Evolutionary conservation across 2,113 vertebrate genomes (phyloP), one percentile per base, ranked within the genome.

Genomic region (Cyphomyrus plagiostoma): DNA sequence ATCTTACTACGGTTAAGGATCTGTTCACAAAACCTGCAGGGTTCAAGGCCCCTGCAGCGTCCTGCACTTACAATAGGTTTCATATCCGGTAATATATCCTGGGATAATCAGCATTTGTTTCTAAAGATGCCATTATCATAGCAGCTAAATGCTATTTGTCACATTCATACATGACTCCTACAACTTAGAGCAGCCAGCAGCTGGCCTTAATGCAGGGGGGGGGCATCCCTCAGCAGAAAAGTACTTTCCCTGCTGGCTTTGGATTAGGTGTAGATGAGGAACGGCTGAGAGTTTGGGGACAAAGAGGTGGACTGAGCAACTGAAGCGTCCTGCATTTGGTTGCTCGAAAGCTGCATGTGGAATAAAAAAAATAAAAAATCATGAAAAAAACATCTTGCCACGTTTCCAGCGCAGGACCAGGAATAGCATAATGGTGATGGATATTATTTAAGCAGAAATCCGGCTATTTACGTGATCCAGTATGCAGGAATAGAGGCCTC

Each of bases 401-500:
- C 70, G 8, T 77, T 77, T 77, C 70, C 70, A 39, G 35, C 10
- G 6, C 45, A 50, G 45, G 13, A 23, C n/a, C n/a, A 11, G 39
- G 9, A 21, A 45, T 84, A 84, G n/a, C 9, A 30, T 23, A 46
- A 35, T 17, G 66, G n/a, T 80, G 66, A 89, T 35, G n/a, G 26
- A 42, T 52, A 19, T 35, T 35, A 52, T 11, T 80, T 53, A 49
- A 42, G 70, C 19, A 13, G 15, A 23, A 82, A 53, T 77, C 45
- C 26, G 42, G 48, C 15, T 15, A 74, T 82, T 56, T 84, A 85
- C 26, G 13, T 77, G 11, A 86, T 80, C 19, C 0, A 48, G 87
- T 91, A 66, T 56, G 88, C 90, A 52, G 88, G 92, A 92, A 92
- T 91, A 92, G 90, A 83, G 90, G 88, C 80, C 92, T 77, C 82